Base-by-base conservation (phyloP, 1,140 invertebrate species). In the Caerostris darwini region DNA sequence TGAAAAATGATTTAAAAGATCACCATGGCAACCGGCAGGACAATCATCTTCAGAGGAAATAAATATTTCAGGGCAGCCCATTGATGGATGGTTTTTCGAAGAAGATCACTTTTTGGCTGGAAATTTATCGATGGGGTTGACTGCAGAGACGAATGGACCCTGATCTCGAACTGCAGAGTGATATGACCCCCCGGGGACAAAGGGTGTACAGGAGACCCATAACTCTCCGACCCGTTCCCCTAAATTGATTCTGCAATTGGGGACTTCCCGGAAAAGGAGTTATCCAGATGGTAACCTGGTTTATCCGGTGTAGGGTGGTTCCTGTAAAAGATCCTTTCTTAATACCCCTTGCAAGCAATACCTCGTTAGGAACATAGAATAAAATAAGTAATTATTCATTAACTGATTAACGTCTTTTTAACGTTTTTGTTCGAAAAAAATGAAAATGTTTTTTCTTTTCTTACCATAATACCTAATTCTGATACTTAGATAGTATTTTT, bases 161-260 rank as follows among this genome's bases (percentile, higher is more conserved):
- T n/a, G 83, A 58, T 85, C 83, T 57, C 83, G 54, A 34, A 58
- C 83, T 85, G 57, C 83, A 34, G 56, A 57, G 56, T 57, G 83
- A 85, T 59, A 85, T 85, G 54, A 85, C 83, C 10, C 82, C 34
- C 83, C 57, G 56, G 83, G 10, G 83, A 85, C 83, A 3, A 5
- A 59, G 12, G 57, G 83, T 17, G 83, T 10, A 19, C 57, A 54
- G 54, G 19, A 14, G n/a, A 56, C 14, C 19, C 83, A 54, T 58
- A 58, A 85, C 57, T 17, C 58, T 56, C 58, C 83, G 53, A 34
- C 83, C 50, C 83, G 17, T 56, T 50, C 34, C 19, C 56, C 57
- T 7, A 85, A 85, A 85, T 85, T 85, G 83, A 85, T 85, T 85
- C 83, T 59, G 57, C 83, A 57, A 85, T 85, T 56, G 83, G 56